Evolutionary conservation across 1,140 invertebrate species (phyloP), one percentile per base, ranked within the genome.

Genomic region (Calephelis nemesis): DNA sequence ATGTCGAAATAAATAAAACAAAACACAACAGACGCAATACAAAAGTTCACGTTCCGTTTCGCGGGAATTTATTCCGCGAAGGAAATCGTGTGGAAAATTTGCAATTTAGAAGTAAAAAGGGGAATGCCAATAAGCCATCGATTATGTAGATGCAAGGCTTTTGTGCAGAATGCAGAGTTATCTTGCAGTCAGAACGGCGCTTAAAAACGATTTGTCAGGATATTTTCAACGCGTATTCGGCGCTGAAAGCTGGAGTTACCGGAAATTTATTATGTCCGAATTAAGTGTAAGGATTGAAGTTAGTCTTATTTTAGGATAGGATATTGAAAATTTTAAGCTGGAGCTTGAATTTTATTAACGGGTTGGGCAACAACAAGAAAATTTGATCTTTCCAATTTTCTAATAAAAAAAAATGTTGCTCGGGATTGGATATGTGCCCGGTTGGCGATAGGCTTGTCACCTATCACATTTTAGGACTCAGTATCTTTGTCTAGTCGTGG

Each of bases 11-110:
- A 39, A 66, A 69, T 30, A 65, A 62, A 65, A 68, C 58, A 60
- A 67, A 74, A 76, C 62, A 47, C 52, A n/a, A 67, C 65, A 74
- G 75, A 76, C 78, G 81, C 77, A 80, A 81, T 71, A 71, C 47
- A 78, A 80, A 82, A 80, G 76, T 85, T 87, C 85, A 77, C 83
- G 78, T 84, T 83, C 78, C 78, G 79, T 78, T 80, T 83, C 82
- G 82, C 82, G 78, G 83, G 86, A 90, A 90, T 90, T 83, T 90
- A 90, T 90, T 88, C 86, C 73, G 78, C 76, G 74, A 81, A 79
- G 75, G 87, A 90, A 89, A 90, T 90, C 88, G 88, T 86, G 88
- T 80, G 85, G 87, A 90, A 90, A 90, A 90, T 90, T 90, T 90
- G 88, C 88, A 90, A 90, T 90, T 90, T 90, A 84, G 83, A 86